Base-by-base conservation (phyloP, 2,888 invertebrate species). In the Netelia inedita region DNA sequence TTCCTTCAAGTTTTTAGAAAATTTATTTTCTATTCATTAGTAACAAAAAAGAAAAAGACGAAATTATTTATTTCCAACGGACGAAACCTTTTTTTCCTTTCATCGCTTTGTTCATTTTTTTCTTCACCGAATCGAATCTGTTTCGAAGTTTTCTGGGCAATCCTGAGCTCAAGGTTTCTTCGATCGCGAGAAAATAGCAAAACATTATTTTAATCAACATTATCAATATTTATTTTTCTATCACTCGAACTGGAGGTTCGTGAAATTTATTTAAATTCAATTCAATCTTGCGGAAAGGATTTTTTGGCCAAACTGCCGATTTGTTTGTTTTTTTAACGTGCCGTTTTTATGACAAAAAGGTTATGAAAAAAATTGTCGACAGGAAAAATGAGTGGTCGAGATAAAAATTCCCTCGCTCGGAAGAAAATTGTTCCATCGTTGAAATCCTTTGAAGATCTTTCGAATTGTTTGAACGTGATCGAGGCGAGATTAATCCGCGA, bases 41-140 rank as follows among this genome's bases (percentile, higher is more conserved):
- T 78, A 88, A 46, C 80, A 69, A 19, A 73, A 61, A n/a, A 82
- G 82, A 71, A 83, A 82, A 3, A 82, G 59, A 21, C n/a, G n/a
- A 72, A 85, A 78, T 14, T 11, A 46, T 46, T 11, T 46, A 46
- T 61, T 14, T 0, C 21, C 6, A 10, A 75, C 8, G 14, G 11
- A 9, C 21, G 2, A 46, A 78, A 84, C 85, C 85, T 71, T 57
- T 61, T 55, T 83, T 53, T 59, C 76, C 81, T 0, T 85, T 78
- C 69, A 83, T 69, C 43, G 79, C 1, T 55, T 85, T 66, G 55
- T 65, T 66, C 74, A 87, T 85, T 41, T 83, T 85, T 41, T 84
- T 83, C 55, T 83, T 86, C 23, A 82, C 43, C 11, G 57, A 61
- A 16, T 79, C 69, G 19, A 85, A 86, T 78, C 79, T 85, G 59